phyloP scores from a whole-genome alignment of 1,140 invertebrate species.

The Ctenoplectra terminalis region DNA sequence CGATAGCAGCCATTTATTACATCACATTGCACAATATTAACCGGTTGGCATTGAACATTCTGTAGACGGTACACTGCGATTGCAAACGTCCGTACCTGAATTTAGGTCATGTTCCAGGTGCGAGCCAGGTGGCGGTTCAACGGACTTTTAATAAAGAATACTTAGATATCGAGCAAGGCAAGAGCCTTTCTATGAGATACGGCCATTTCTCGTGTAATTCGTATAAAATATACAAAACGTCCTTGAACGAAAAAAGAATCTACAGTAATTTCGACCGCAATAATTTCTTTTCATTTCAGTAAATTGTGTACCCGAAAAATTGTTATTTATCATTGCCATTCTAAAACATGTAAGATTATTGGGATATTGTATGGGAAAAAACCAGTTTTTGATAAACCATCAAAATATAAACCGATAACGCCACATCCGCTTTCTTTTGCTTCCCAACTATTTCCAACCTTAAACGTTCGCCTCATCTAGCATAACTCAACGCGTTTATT shows the following conservation, averaged over 20 bases:
- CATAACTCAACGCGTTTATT: no score
- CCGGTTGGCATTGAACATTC: slow-evolving; percentile 46
- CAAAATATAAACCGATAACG: no score
- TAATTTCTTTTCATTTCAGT: no score
- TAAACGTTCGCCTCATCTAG: no score
- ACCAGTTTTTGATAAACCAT: no score
- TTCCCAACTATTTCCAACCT: no score
- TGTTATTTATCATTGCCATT: not conserved
- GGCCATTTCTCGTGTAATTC: not conserved
- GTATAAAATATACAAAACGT: not conserved
- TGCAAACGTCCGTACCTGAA: slow-evolving; percentile 24
- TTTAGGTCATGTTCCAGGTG: slow-evolving; percentile 42
- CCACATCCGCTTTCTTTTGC: no score
- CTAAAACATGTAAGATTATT: no score
- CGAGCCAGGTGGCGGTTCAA: slow-evolving; percentile 26
- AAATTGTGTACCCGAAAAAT: not conserved
- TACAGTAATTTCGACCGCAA: no score
- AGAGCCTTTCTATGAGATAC: not conserved
- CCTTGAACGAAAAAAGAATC: not conserved
- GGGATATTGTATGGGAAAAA: no score
- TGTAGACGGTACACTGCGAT: slow-evolving; percentile 2
- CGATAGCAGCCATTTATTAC: slow-evolving; percentile 21
- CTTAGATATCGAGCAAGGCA: not conserved
- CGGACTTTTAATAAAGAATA: not conserved
- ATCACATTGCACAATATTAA: slow-evolving; percentile 44